Evolutionary conservation across 2,113 vertebrate species (phyloP).

Genomic region (Eulacestoma nigropectus): DNA sequence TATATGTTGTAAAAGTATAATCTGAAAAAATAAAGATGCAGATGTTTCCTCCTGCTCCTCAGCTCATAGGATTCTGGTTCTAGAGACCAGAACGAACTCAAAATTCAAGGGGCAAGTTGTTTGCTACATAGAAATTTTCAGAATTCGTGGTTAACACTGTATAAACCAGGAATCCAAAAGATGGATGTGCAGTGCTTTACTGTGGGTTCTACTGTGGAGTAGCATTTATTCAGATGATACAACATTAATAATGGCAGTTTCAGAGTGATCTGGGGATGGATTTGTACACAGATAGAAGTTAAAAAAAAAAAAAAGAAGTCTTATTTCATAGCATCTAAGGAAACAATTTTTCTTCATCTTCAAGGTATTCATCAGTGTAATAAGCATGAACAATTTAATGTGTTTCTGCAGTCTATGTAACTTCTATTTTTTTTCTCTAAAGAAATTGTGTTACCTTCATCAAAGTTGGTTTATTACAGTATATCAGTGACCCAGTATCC

Average conservation of each 20-base stretch:
- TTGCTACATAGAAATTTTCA: neutral
- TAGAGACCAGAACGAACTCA: neutral
- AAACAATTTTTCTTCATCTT: neutral
- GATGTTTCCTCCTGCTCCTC: neutral
- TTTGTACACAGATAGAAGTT: neutral
- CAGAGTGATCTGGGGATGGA: neutral
- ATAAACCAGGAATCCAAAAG: neutral
- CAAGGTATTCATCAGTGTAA: neutral
- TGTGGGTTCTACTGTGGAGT: fast-evolving
- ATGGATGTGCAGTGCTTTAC: neutral
- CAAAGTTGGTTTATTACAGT: neutral
- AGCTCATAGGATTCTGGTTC: neutral
- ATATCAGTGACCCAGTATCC: neutral
- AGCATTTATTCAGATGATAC: neutral
- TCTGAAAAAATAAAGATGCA: neutral
- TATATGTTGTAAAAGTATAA: neutral
- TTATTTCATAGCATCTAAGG: neutral
- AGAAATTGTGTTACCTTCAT: neutral
- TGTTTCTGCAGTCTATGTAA: neutral
- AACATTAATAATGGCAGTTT: neutral
- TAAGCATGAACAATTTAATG: neutral
- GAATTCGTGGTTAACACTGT: neutral
- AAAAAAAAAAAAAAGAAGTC: neutral
- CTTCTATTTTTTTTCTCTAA: neutral
- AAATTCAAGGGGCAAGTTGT: neutral